Base-by-base conservation (phyloP, 2,888 invertebrate species). In the Beris morrisii region DNA sequence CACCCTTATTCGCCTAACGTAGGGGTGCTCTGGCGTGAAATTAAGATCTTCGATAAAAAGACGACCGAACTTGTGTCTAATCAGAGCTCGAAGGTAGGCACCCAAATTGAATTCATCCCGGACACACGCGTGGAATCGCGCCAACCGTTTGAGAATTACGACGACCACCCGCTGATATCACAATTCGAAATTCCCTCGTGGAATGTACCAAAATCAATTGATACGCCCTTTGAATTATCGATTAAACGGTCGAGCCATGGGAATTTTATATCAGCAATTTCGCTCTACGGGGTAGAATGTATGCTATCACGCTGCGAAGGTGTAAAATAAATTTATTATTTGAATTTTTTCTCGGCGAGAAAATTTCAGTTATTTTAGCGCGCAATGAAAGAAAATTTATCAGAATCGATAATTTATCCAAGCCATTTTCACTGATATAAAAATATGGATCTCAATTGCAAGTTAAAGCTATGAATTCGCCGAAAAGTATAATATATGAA, bases 171-270 rank as follows among this genome's bases (percentile, higher is more conserved):
- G 11, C 52, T 15, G 52, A 9, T 11, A 28, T 52, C 52, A 4
- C 28, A 31, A 9, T 59, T 9, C 44, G 31, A 32, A 12, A 12
- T 59, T 7, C 28, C 7, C 6, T 45, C 46, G 22, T 22, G 9
- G 54, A 31, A 28, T 54, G 54, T 32, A 13, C 28, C 28, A 4
- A 11, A 31, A 59, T 59, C 59, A 59, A 59, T 59, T 46, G 46
- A 32, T 48, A 59, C 59, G 59, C 59, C 59, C 50, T 59, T 48
- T 59, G 59, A 59, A 48, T 59, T 59, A 59, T 59, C 31, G 48
- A 59, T 48, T 48, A 12, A 5, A 53, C 5, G 11, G 11, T 46
- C 22, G 43, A 58, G 57, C 22, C 22, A 45, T 58, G 57, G 22
- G 45, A 59, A 48, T 48, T 59, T 13, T 13, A 46, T 59, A 48